Percentiles rank a stretch among this genome's conserved stretches.
phyloP scores from a whole-genome alignment of 2,113 vertebrate genomes.

The Oncorhynchus tshawytscha region DNA sequence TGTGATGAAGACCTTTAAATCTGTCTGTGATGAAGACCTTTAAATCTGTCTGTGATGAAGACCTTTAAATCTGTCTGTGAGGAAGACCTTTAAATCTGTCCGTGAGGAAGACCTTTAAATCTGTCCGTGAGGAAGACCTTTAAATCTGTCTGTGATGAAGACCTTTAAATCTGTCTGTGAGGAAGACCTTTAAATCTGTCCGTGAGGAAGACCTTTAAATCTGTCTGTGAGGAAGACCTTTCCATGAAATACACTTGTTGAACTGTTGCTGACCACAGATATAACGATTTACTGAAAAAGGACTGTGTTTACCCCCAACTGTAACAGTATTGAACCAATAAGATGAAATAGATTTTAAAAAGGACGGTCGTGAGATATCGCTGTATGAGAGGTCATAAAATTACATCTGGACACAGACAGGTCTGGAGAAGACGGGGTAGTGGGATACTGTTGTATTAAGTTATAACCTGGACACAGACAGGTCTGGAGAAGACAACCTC shows the following conservation, averaged over 20 bases:
- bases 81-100: slow-evolving; percentile 8
- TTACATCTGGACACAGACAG: too few species aligned
- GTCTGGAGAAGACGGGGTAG: too few species aligned
- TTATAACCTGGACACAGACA: too few species aligned
- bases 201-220: slow-evolving; percentile 8
- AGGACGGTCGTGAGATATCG: background rate
- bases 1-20: slow-evolving; percentile 6
- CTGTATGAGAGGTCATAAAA: too few species aligned
- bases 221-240: too few species aligned
- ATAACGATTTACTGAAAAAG: slow-evolving; percentile 10
- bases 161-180: slow-evolving; percentile 6
- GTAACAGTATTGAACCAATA: background rate
- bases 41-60: slow-evolving; percentile 9
- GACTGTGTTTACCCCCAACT: too few species aligned
- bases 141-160: slow-evolving; percentile 8
- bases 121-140: too few species aligned
- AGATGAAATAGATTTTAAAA: background rate
- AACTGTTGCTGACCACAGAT: slow-evolving; percentile 21
- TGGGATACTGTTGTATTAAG: too few species aligned
- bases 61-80: slow-evolving; percentile 7
- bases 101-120: background rate
- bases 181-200: slow-evolving; percentile 8
- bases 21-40: too few species aligned
- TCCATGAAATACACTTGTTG: slow-evolving; percentile 20
- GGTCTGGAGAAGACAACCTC: too few species aligned